These are phyloP conservation scores for Agelaius tricolor DNA, from an alignment of 2,113 vertebrate species.

Conservation along the genomic window DNA sequence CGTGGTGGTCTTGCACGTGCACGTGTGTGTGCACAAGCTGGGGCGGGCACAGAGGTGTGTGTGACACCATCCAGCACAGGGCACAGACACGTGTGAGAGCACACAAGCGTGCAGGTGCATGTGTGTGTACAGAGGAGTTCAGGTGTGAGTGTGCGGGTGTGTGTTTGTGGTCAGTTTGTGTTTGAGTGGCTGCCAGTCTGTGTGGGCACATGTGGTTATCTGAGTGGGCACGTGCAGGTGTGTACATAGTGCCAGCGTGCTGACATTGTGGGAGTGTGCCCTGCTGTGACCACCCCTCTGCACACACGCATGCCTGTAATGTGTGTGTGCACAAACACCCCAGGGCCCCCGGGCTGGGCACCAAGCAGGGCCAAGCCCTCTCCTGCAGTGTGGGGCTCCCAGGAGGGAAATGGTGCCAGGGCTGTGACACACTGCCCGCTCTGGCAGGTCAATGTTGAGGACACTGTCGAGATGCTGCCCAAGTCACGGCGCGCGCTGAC, in stretches of 20 bases:
- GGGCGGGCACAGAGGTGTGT: neutral
- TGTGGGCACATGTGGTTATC: rapidly evolving
- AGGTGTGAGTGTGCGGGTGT: rapidly evolving
- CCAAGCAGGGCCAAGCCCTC: neutral
- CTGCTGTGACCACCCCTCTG: neutral
- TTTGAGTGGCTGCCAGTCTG: neutral
- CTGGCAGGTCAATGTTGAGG: constrained; percentile 95
- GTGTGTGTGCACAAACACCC: neutral
- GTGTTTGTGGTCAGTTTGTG: neutral
- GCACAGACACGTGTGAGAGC: rapidly evolving
- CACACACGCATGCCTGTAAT: rapidly evolving
- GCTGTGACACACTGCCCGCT: neutral
- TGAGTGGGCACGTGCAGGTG: neutral
- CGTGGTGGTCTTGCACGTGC: rapidly evolving
- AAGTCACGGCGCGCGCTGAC: constrained; percentile 97
- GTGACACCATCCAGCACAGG: too few relatives aligned
- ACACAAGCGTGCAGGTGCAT: rapidly evolving
- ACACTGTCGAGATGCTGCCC: constrained; percentile 95
- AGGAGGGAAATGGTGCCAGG: rapidly evolving
- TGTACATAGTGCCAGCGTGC: rapidly evolving
- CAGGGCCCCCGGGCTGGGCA: rapidly evolving
- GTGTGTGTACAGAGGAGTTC: rapidly evolving
- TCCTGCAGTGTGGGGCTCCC: rapidly evolving
- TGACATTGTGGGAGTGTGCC: rapidly evolving
- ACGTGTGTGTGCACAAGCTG: too few relatives aligned